Conservation (phyloP, 2,113 vertebrate genomes). For the Scartelaos histophorus region DNA sequence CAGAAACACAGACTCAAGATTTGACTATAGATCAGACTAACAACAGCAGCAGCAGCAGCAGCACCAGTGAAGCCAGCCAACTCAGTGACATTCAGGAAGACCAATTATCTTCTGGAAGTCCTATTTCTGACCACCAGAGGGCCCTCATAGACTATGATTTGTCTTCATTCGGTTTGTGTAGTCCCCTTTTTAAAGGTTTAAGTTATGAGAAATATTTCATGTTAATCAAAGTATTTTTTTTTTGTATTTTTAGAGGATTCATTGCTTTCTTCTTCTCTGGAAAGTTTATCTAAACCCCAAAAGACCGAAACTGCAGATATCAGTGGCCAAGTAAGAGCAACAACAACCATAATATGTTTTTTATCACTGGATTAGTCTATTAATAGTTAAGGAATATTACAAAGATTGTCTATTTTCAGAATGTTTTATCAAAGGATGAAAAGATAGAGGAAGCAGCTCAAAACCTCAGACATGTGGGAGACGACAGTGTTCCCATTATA, state of each 20-base stretch:
- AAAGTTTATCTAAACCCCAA: slow-evolving; percentile 26
- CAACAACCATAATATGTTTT: not conserved
- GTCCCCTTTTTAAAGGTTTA: not conserved
- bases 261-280: slow-evolving; percentile 22
- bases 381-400: not conserved
- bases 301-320: slow-evolving; percentile 3
- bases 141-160: slow-evolving; percentile 30
- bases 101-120: slow-evolving; percentile 1
- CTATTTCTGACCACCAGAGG: slow-evolving; percentile 50
- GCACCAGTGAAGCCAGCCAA: not conserved
- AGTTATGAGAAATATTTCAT: not conserved
- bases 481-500: slow-evolving; percentile 84
- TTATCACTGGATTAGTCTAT: not conserved
- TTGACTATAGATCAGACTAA: slow-evolving; percentile 9
- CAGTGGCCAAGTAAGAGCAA: slow-evolving; percentile 34
- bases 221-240: not conserved
- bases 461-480: slow-evolving; percentile 79
- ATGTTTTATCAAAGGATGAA: slow-evolving; percentile 65
- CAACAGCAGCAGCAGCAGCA: slow-evolving; percentile 23
- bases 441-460: slow-evolving; percentile 77
- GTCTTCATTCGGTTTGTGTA: slow-evolving; percentile 50
- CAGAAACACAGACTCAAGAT: slow-evolving; percentile 43
- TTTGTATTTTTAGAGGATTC: slow-evolving; percentile 44
- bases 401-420: slow-evolving; percentile 44
- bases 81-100: slow-evolving; percentile 30